phyloP scores from a whole-genome alignment of 1,140 invertebrate genomes.

The Drosophila neocordata region DNA sequence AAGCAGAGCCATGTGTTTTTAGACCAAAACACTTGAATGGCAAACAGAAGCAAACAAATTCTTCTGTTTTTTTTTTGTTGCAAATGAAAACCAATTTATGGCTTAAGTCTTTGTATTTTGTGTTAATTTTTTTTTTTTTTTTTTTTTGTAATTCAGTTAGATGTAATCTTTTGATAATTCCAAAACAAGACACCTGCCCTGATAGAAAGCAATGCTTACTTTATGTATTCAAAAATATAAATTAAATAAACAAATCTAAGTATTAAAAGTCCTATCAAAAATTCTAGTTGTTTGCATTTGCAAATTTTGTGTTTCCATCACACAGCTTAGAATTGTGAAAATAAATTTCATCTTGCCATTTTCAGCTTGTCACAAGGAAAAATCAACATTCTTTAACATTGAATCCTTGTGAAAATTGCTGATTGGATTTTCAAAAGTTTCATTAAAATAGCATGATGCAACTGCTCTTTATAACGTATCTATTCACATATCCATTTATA shows the following conservation, averaged over 20 bases:
- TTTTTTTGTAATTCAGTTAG: conserved; percentile 56
- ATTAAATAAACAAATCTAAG: conserved; percentile 52
- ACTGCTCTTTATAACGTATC: background rate
- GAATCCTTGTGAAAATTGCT: conserved; percentile 21
- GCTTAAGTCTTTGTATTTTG: conserved; percentile 13
- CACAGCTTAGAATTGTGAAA: conserved; percentile 31
- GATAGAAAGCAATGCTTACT: background rate
- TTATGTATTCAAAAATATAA: conserved; percentile 23
- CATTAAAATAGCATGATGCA: background rate
- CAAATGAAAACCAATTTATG: conserved; percentile 43
- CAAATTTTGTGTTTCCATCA: background rate
- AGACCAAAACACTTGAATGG: background rate
- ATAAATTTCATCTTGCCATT: conserved; percentile 36
- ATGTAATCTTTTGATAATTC: conserved; percentile 16
- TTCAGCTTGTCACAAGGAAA: conserved; percentile 5
- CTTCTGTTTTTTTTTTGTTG: background rate
- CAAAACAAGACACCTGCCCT: conserved; percentile 2
- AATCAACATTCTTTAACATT: conserved; percentile 1
- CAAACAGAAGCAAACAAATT: background rate
- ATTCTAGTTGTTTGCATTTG: conserved; percentile 6
- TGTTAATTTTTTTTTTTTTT: too few species aligned
- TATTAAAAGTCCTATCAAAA: conserved; percentile 9
- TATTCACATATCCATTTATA: background rate
- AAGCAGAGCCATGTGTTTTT: conserved; percentile 6
- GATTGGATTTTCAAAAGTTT: conserved; percentile 27